phyloP scores from a whole-genome alignment of 2,113 vertebrate species.

The Zosterops japonicus region DNA sequence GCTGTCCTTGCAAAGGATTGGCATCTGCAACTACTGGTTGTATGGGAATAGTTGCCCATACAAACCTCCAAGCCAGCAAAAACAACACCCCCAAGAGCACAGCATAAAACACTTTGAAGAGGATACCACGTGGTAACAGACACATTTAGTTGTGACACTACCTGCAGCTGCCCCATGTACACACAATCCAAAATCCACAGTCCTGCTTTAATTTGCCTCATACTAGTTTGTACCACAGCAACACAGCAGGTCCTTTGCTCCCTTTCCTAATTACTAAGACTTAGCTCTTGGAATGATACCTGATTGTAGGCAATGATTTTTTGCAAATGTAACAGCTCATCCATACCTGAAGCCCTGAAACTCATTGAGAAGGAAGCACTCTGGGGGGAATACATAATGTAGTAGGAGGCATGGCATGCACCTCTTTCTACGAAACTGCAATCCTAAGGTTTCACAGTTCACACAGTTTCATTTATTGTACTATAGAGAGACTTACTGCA shows the following conservation, averaged over 20 bases:
- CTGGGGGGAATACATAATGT: background rate
- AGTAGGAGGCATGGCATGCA: background rate
- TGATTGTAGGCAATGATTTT: slow-evolving; percentile 1
- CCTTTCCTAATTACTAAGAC: slow-evolving; percentile 11
- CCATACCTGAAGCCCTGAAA: slow-evolving; percentile 34
- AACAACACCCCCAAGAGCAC: background rate
- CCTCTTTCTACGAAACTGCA: slow-evolving; percentile 34
- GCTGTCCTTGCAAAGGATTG: background rate
- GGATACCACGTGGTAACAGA: background rate
- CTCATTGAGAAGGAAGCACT: slow-evolving; percentile 6
- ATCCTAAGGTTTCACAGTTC: slow-evolving; percentile 18
- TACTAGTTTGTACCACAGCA: background rate
- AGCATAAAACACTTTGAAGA: background rate
- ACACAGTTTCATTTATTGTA: background rate
- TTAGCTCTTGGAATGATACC: background rate
- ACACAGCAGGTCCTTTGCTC: background rate
- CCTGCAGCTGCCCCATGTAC: background rate
- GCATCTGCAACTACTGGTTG: background rate
- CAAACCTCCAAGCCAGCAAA: background rate
- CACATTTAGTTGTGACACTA: background rate
- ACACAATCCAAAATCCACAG: background rate
- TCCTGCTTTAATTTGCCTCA: background rate
- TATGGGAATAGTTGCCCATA: rapidly evolving
- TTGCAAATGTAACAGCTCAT: slow-evolving; percentile 34
- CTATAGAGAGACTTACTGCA: background rate